A percentile compares a stretch with the other conserved stretches of the same genome.
Evolutionary conservation across 2,797 vertebrate species (phyloP).

Genomic region (Ispidina lecontei): DNA sequence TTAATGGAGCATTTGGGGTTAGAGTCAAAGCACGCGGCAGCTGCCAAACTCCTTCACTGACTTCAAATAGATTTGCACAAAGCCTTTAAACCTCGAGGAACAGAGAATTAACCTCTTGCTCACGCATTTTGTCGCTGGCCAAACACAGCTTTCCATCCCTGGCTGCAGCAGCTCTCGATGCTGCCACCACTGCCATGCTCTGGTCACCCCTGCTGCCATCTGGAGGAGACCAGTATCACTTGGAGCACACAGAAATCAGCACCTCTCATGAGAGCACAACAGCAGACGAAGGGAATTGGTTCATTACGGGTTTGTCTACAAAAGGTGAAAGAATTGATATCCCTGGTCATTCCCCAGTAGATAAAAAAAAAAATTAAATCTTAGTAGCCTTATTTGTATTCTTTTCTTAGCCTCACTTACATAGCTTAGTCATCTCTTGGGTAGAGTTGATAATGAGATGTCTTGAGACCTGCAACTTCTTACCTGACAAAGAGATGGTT

Average conservation of each 20-base stretch:
- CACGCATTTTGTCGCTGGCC: not conserved
- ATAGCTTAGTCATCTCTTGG: too few species aligned
- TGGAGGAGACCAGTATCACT: not conserved
- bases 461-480: too few species aligned
- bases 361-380: too few species aligned
- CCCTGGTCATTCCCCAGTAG: too few species aligned
- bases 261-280: fast-evolving
- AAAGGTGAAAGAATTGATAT: not conserved
- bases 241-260: not conserved
- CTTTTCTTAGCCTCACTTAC: too few species aligned
- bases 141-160: not conserved
- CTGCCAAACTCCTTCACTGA: not conserved
- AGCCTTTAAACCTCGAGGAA: not conserved
- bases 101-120: not conserved
- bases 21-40: not conserved
- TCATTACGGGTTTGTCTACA: not conserved
- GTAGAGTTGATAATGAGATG: too few species aligned
- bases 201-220: fast-evolving
- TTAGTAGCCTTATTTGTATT: too few species aligned
- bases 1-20: not conserved
- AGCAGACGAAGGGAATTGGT: not conserved
- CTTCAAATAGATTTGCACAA: not conserved
- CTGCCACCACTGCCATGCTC: not conserved
- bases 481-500: too few species aligned
- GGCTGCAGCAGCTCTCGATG: fast-evolving